Evolutionary conservation across 2,113 vertebrate genomes (phyloP), one percentile per base, ranked within the genome.

Genomic region (Rhinopomastus cyanomelas): DNA sequence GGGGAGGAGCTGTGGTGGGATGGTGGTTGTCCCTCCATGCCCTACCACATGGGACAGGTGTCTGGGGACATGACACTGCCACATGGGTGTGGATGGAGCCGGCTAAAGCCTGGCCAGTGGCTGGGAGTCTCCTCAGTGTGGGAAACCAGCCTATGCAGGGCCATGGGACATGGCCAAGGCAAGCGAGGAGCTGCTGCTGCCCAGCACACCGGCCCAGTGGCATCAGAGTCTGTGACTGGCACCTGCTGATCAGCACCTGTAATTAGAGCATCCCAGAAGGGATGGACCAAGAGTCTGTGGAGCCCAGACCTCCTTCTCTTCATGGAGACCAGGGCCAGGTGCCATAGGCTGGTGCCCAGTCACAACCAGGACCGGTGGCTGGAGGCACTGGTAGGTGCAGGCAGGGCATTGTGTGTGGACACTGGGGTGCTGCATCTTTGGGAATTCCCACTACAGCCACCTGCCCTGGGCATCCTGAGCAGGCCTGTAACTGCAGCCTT

Each of bases 321-420:
- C 26, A 19, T 6, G 1, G 0, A 12, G 29, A 4, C 30, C 59
- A 13, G 23, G 23, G 11, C 21, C 57, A 20, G 34, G 29, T 17
- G 19, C 42, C 4, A 2, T 8, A 8, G 56, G 27, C 12, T 3
- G 16, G 44, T 46, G 68, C 22, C 52, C 53, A 27, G 74, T 9
- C 2, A 0, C 2, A 0, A 6, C n/a, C 1, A 2, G 75, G 49
- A 12, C 23, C 44, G 5, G 64, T 1, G 3, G 29, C 71, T 8
- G 46, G 18, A 7, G 53, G 27, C 34, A 9, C 55, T 0, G 36
- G 49, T 51, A 13, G 16, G 62, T 3, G 6, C 4, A 2, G 12
- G 27, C 21, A 32, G 26, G 49, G 25, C 44, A 5, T 0, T 3
- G 57, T 1, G 16, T 1, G 6, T 1, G 18, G 32, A 16, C 16